Evolutionary conservation across 2,888 invertebrate genomes (phyloP).

Genomic region (Aphrophora alni): DNA sequence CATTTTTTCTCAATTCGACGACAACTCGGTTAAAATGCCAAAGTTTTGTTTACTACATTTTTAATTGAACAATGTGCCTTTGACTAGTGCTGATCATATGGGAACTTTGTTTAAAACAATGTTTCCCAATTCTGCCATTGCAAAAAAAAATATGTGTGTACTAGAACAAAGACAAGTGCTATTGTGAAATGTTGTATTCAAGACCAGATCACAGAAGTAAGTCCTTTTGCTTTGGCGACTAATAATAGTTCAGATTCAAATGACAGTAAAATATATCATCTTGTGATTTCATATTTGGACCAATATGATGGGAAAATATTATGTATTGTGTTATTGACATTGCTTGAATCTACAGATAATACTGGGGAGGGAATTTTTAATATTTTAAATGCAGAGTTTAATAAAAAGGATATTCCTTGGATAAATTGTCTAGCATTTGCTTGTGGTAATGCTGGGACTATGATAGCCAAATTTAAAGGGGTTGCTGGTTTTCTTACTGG

Average conservation of each 20-base stretch:
- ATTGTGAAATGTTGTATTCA: not conserved
- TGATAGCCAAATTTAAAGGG: not conserved
- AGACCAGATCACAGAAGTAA: not conserved
- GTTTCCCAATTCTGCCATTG: not conserved
- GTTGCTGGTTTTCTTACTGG: not conserved
- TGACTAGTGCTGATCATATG: not conserved
- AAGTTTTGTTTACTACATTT: not conserved
- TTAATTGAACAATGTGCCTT: not conserved
- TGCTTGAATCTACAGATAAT: not conserved
- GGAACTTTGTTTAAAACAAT: not conserved
- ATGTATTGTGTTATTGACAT: not conserved
- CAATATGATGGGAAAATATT: not conserved
- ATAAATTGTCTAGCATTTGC: not conserved
- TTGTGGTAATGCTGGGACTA: not conserved
- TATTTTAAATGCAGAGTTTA: not conserved
- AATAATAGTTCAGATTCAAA: not conserved
- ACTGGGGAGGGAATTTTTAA: not conserved
- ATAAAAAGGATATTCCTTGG: not conserved
- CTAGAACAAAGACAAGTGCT: not conserved
- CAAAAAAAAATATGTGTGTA: not conserved
- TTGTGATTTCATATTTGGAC: not conserved
- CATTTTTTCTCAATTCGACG: not conserved
- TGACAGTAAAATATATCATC: not conserved
- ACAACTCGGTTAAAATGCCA: not conserved
- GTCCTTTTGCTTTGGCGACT: not conserved